Conservation (phyloP, 2,113 vertebrate species). For the Calidris pygmaea region DNA sequence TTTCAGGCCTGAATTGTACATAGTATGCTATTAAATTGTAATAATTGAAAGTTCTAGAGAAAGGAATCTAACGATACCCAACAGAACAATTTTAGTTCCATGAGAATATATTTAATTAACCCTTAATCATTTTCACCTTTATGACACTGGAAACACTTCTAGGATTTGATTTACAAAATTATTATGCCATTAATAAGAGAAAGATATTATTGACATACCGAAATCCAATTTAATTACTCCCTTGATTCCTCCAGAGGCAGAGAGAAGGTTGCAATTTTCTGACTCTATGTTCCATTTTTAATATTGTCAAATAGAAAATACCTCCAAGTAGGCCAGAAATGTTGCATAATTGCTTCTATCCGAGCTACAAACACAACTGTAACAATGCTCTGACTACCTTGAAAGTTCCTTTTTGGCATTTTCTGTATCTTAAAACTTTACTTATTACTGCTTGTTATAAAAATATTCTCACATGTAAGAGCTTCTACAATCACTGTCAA, state of each 20-base stretch:
- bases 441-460: constrained; percentile 3
- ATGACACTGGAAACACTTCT: constrained; percentile 49
- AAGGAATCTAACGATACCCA: neutral
- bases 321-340: neutral
- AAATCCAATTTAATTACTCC: constrained; percentile 72
- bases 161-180: constrained; percentile 70
- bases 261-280: constrained; percentile 46
- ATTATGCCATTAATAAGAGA: constrained; percentile 70
- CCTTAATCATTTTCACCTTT: constrained; percentile 66
- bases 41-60: constrained; percentile 26
- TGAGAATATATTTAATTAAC: constrained; percentile 68
- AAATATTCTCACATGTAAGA: neutral
- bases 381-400: neutral
- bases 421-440: constrained; percentile 26
- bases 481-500: neutral
- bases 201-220: constrained; percentile 54
- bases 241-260: constrained; percentile 46
- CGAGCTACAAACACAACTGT: neutral
- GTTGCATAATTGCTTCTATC: neutral
- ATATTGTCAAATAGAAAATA: constrained; percentile 54
- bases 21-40: constrained; percentile 15
- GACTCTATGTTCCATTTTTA: constrained; percentile 54
- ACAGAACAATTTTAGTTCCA: constrained; percentile 49
- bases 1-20: neutral
- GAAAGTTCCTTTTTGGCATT: neutral